A percentile compares a stretch with the other conserved stretches of the same genome.
Conservation (phyloP, 2,797 vertebrate genomes). For the Melanogrammus aeglefinus region DNA sequence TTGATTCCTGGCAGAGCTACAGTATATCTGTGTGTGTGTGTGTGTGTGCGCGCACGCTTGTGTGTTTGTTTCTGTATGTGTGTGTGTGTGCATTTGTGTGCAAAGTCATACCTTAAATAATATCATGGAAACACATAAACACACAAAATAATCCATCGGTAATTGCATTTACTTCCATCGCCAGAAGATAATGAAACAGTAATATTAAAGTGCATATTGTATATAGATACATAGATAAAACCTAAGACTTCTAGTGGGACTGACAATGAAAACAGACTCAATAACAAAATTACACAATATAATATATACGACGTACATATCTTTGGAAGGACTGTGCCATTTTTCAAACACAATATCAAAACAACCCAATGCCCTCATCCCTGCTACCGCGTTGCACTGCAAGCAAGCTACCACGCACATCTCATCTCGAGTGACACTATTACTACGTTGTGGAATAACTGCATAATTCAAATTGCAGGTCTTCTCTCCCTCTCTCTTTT, state of each 20-base stretch:
- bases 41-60: not conserved
- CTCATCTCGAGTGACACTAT: not conserved
- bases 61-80: not conserved
- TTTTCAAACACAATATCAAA: not conserved
- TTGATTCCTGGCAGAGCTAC: not conserved
- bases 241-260: not conserved
- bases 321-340: not conserved
- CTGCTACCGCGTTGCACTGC: not conserved
- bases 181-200: not conserved
- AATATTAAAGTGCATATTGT: not conserved
- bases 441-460: not conserved
- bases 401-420: too few relatives aligned
- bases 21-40: not conserved
- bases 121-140: constrained; percentile 24
- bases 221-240: not conserved
- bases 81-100: constrained; percentile 19
- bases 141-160: not conserved
- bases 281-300: not conserved
- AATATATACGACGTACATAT: not conserved
- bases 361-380: not conserved
- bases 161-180: not conserved
- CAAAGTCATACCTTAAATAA: constrained; percentile 52
- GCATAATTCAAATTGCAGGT: constrained; percentile 18
- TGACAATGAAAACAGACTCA: not conserved
- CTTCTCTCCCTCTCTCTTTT: constrained; percentile 9